phyloP scores from a whole-genome alignment of 1,140 invertebrate genomes.

The Trinorchestia longiramus region DNA sequence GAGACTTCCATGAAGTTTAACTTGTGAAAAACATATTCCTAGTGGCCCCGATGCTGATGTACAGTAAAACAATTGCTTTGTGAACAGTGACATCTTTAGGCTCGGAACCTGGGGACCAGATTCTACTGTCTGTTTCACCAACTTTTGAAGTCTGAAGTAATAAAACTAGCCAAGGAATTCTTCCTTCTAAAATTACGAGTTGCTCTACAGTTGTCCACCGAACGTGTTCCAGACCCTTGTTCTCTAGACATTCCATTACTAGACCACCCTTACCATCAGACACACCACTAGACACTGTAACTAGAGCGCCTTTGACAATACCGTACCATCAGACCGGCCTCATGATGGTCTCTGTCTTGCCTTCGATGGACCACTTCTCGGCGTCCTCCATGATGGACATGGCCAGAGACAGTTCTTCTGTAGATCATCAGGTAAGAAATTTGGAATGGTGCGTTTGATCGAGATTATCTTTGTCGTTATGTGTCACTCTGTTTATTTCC shows the following conservation, averaged over 20 bases:
- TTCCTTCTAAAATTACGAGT: not conserved
- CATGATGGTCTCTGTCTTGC: conserved; percentile 27
- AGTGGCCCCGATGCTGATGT: not conserved
- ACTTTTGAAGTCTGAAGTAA: not conserved
- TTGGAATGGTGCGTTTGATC: not conserved
- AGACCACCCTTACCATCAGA: not conserved
- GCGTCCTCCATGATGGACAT: conserved; percentile 35
- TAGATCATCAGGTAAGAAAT: conserved; percentile 23
- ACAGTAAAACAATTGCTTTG: not conserved
- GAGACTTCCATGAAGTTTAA: not conserved
- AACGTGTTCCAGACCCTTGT: not conserved
- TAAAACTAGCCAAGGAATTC: not conserved
- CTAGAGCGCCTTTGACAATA: not conserved
- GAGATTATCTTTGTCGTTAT: not conserved
- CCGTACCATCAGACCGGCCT: not conserved
- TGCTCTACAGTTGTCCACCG: not conserved
- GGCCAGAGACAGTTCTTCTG: not conserved
- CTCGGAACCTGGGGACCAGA: too few species aligned
- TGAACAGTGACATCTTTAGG: not conserved
- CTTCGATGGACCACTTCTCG: conserved; percentile 26
- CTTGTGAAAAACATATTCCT: not conserved
- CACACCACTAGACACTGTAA: not conserved
- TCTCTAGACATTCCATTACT: not conserved
- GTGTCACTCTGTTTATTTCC: too few species aligned
- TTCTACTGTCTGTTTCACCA: not conserved